A percentile compares a stretch with the other conserved stretches of the same genome.
Conservation (phyloP, 1,140 invertebrate species). For the Brachionus manjavacas region DNA sequence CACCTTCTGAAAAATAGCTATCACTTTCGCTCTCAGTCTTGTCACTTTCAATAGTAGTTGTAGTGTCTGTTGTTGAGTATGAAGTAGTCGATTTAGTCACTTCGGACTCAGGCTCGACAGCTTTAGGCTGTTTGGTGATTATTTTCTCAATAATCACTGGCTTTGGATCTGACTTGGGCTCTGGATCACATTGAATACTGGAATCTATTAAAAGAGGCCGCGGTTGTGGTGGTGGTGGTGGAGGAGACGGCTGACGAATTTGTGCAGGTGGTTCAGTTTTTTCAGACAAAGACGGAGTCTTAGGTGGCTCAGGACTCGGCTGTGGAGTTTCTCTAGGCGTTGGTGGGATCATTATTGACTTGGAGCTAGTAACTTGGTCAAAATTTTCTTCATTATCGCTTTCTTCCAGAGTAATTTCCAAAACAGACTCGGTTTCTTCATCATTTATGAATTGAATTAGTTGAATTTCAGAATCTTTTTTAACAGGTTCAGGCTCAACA, state of each 20-base stretch:
- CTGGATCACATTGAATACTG: slow-evolving; percentile 29
- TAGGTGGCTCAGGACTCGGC: background rate
- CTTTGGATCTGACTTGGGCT: background rate
- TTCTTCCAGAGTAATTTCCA: background rate
- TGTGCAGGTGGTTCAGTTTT: background rate
- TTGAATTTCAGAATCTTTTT: background rate
- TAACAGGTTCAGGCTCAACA: background rate
- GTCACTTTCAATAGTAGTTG: background rate
- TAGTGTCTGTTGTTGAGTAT: background rate
- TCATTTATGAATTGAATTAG: slow-evolving; percentile 14
- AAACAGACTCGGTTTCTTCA: slow-evolving; percentile 23
- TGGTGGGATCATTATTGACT: slow-evolving; percentile 6
- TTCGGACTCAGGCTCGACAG: background rate
- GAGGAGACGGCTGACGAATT: background rate
- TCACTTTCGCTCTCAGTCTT: slow-evolving; percentile 3
- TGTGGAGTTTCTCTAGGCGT: slow-evolving; percentile 32
- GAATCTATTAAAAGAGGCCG: background rate
- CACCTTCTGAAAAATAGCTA: slow-evolving; percentile 39
- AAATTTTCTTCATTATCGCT: background rate
- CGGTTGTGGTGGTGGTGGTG: background rate
- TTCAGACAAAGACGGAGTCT: background rate
- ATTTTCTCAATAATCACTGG: background rate
- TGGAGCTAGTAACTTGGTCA: background rate
- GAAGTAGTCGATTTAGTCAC: background rate
- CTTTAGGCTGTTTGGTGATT: background rate